Evolutionary conservation across 2,797 vertebrate genomes (phyloP).

Genomic region (Botia kubotai): DNA sequence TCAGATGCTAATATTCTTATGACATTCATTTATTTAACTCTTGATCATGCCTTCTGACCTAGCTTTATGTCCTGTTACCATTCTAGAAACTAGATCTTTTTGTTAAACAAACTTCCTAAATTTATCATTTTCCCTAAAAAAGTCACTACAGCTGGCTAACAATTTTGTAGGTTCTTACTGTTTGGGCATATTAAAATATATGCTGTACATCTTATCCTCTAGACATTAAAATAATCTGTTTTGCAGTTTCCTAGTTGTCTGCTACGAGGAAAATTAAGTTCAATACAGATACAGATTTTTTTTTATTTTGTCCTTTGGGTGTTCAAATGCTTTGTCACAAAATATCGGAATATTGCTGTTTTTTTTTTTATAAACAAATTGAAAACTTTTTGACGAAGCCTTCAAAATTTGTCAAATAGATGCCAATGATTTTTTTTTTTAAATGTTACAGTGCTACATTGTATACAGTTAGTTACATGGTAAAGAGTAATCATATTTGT

Average conservation of each 20-base stretch:
- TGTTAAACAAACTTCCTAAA: not conserved
- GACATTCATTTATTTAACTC: not conserved
- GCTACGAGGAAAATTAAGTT: not conserved
- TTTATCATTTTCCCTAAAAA: not conserved
- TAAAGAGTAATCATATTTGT: not conserved
- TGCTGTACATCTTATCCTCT: not conserved
- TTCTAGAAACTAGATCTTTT: not conserved
- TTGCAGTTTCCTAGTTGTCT: not conserved
- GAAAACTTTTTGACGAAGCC: no score
- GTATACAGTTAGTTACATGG: not conserved
- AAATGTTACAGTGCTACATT: not conserved
- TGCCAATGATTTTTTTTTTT: not conserved
- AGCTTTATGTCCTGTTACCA: not conserved
- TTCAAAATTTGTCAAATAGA: not conserved
- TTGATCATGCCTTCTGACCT: not conserved
- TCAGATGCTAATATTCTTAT: not conserved
- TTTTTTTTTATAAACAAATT: not conserved
- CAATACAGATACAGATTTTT: not conserved
- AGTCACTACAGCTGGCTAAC: not conserved
- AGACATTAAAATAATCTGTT: not conserved
- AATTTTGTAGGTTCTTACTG: not conserved
- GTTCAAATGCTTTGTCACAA: not conserved
- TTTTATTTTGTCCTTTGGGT: not conserved
- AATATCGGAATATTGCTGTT: constrained; percentile 1
- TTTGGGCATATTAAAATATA: no score